Conservation (phyloP, 2,888 invertebrate species). For the Nemoura dubitans region DNA sequence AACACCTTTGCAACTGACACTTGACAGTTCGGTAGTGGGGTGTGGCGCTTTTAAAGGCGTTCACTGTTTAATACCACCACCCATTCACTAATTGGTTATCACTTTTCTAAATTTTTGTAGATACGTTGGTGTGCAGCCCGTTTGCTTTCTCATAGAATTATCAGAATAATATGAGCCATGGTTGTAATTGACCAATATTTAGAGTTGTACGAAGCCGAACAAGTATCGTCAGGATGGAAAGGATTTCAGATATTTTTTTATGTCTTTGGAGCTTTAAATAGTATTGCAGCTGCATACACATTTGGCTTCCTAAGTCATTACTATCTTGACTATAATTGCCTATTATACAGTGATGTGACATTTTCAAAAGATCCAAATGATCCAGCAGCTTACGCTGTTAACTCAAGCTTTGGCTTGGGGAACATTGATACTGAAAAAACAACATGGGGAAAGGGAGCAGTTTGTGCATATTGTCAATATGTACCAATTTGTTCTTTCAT, state of each 20-base stretch:
- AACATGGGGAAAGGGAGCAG: constrained; percentile 43
- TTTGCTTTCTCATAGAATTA: not conserved
- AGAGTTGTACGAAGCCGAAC: constrained; percentile 29
- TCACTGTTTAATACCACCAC: not conserved
- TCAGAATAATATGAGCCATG: not conserved
- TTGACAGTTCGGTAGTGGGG: not conserved
- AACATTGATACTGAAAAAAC: constrained; percentile 31
- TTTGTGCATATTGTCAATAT: constrained; percentile 44
- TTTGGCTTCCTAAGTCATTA: not conserved
- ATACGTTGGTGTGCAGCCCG: not conserved
- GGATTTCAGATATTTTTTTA: constrained; percentile 29
- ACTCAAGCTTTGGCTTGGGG: not conserved
- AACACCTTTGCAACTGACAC: not conserved
- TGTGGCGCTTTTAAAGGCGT: constrained; percentile 4
- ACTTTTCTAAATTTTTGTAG: not conserved
- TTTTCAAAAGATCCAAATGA: constrained; percentile 13
- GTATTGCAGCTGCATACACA: not conserved
- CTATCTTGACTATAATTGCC: constrained; percentile 43
- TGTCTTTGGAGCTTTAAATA: constrained; percentile 4
- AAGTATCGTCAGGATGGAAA: constrained; percentile 26
- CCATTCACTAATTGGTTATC: not conserved
- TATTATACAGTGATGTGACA: constrained; percentile 45
- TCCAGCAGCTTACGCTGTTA: not conserved
- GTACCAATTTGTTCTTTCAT: constrained; percentile 44
- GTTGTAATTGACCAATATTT: constrained; percentile 29